Conservation (phyloP, 2,113 vertebrate genomes). For the Semicossyphus pulcher region DNA sequence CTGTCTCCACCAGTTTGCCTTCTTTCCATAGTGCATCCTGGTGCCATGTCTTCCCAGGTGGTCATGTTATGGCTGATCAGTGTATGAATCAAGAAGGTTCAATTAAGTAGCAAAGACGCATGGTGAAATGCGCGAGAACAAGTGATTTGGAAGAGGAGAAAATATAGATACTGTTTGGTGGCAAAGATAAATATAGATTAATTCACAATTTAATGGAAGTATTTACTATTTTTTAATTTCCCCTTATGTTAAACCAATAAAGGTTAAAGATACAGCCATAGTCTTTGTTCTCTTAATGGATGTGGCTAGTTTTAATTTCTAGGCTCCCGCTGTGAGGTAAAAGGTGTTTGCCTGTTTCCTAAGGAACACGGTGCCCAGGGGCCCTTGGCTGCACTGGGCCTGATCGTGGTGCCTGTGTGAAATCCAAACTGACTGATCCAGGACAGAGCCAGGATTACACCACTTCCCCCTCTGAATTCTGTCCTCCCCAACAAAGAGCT, state of each 20-base stretch:
- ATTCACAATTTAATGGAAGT: neutral
- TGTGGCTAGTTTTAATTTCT: conserved; percentile 35
- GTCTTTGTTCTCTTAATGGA: neutral
- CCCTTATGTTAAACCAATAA: conserved; percentile 35
- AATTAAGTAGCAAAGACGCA: no score
- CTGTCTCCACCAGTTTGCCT: no score
- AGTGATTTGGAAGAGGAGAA: no score
- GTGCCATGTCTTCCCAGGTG: no score
- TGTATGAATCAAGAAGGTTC: no score
- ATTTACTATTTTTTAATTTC: conserved; percentile 47
- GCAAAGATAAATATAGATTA: neutral
- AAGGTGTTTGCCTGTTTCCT: conserved; percentile 70
- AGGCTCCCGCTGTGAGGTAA: conserved; percentile 52
- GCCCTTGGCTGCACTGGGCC: conserved; percentile 72
- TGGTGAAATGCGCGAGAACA: no score
- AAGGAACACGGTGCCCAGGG: conserved; percentile 72
- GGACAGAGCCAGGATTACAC: conserved; percentile 88
- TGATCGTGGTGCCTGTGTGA: conserved; percentile 82
- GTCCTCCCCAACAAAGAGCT: conserved; percentile 80
- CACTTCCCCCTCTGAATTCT: conserved; percentile 80
- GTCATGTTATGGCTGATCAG: no score
- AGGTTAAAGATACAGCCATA: neutral
- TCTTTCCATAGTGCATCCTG: no score
- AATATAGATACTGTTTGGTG: neutral
- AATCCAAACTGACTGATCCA: conserved; percentile 88